Evolutionary conservation across 2,888 invertebrate species (phyloP).

Genomic region (Phorcus lineatus): DNA sequence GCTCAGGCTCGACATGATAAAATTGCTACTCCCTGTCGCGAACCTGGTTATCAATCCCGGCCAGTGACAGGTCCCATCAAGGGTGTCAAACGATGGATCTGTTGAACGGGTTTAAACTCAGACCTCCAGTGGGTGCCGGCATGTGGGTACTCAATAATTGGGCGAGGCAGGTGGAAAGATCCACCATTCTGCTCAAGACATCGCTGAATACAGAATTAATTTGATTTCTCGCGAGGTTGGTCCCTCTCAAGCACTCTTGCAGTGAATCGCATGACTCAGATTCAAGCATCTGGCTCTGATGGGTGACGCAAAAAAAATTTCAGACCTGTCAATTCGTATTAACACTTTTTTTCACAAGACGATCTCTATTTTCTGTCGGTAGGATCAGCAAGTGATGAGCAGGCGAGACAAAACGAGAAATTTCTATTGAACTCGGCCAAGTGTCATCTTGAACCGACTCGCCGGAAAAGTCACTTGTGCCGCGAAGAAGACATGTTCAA

Average conservation of each 20-base stretch:
- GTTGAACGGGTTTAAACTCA: not conserved
- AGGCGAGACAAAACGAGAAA: not conserved
- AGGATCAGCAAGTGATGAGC: not conserved
- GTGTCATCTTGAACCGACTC: not conserved
- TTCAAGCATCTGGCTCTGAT: not conserved
- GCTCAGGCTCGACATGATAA: not conserved
- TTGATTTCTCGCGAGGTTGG: not conserved
- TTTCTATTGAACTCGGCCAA: not conserved
- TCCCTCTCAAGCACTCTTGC: not conserved
- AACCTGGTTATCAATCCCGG: not conserved
- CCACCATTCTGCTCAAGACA: not conserved
- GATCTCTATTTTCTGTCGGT: conserved; percentile 8
- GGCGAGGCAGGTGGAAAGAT: conserved; percentile 10
- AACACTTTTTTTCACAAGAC: conserved; percentile 7
- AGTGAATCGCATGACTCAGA: conserved; percentile 17
- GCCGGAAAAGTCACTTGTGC: not conserved
- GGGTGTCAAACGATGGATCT: not conserved
- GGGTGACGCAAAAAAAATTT: conserved; percentile 7
- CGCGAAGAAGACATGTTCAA: not conserved
- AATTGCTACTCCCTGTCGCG: not conserved
- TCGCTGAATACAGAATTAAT: conserved; percentile 18
- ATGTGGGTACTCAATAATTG: conserved; percentile 5
- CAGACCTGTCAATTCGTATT: conserved; percentile 12
- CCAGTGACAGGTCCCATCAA: conserved; percentile 12
- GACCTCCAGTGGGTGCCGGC: not conserved